Conservation (phyloP, 2,113 vertebrate species). For the Cyanoramphus novaezelandiae region DNA sequence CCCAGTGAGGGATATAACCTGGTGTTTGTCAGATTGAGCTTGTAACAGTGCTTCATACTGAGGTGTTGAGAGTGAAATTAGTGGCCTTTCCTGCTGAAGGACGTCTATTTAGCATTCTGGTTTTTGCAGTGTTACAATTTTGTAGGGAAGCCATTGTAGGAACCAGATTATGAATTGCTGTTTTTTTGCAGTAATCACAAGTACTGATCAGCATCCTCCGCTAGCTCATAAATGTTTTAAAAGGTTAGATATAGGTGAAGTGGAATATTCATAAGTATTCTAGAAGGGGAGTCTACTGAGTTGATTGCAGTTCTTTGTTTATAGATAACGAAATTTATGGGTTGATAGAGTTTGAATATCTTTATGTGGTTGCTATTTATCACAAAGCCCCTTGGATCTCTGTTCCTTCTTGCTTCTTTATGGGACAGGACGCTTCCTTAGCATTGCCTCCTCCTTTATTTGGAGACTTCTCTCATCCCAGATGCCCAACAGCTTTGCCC, state of each 20-base stretch:
- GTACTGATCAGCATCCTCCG: neutral
- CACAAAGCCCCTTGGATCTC: neutral
- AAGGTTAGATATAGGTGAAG: neutral
- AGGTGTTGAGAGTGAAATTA: neutral
- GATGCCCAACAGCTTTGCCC: neutral
- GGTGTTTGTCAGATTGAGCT: neutral
- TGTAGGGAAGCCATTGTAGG: neutral
- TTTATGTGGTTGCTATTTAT: neutral
- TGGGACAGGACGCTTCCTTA: neutral
- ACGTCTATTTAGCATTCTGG: neutral
- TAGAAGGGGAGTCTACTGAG: neutral
- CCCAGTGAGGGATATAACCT: neutral
- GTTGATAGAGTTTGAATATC: neutral
- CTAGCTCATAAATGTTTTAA: neutral
- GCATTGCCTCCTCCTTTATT: neutral
- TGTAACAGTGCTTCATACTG: neutral
- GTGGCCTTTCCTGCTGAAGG: neutral
- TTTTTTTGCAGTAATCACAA: neutral
- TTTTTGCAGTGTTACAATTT: neutral
- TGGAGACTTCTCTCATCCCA: neutral
- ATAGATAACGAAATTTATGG: neutral
- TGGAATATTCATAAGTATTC: neutral
- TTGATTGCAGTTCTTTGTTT: neutral
- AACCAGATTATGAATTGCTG: neutral
- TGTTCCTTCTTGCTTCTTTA: neutral